Evolutionary conservation across 2,113 vertebrate species (phyloP).

Genomic region (Urocitellus parryii): DNA sequence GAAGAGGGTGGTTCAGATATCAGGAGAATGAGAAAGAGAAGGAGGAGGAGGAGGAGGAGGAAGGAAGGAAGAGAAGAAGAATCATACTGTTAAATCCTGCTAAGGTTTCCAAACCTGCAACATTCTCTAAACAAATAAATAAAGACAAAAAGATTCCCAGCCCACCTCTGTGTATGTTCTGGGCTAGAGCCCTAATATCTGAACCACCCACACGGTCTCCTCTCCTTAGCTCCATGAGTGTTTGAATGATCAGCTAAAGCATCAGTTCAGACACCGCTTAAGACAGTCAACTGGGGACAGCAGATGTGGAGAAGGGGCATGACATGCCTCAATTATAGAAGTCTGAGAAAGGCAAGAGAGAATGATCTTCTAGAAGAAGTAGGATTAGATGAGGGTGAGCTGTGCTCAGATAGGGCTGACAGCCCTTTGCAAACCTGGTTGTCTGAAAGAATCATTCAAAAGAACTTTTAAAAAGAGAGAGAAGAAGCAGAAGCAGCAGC

Average conservation of each 20-base stretch:
- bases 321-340: not conserved
- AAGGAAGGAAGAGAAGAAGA: not conserved
- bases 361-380: not conserved
- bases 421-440: not conserved
- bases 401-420: not conserved
- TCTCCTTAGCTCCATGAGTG: too few relatives aligned
- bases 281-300: not conserved
- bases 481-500: too few relatives aligned
- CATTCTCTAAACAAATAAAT: not conserved
- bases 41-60: too few relatives aligned
- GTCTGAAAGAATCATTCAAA: not conserved
- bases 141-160: not conserved
- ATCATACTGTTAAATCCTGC: not conserved
- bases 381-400: not conserved
- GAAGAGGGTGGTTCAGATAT: too few relatives aligned
- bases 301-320: not conserved
- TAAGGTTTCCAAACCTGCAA: not conserved
- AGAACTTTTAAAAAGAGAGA: not conserved
- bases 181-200: not conserved
- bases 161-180: not conserved
- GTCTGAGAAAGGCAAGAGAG: not conserved
- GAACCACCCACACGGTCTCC: rapidly evolving
- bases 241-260: not conserved
- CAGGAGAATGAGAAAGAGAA: too few relatives aligned
- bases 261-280: not conserved